Percentiles rank a stretch among this genome's conserved stretches.
phyloP scores from a whole-genome alignment of 2,797 vertebrate genomes.

The Cottoperca gobio region DNA sequence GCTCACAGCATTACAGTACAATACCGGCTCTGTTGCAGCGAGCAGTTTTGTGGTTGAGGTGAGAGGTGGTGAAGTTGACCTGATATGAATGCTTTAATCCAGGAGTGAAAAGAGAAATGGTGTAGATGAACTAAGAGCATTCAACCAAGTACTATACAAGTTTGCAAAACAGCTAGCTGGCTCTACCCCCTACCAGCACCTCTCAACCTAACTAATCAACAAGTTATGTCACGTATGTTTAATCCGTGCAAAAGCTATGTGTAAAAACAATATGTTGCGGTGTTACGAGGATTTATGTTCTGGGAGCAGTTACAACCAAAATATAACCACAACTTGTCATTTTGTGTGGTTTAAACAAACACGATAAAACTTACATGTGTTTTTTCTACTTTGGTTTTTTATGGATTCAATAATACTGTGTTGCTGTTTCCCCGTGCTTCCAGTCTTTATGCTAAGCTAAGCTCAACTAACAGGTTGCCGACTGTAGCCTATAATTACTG shows the following conservation, averaged over 20 bases:
- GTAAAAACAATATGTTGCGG: too few species aligned
- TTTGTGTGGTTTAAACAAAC: not conserved
- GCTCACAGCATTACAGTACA: slow-evolving; percentile 33
- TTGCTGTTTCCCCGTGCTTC: not conserved
- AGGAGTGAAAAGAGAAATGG: not conserved
- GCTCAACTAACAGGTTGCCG: not conserved
- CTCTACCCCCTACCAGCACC: not conserved
- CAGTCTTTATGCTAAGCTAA: not conserved
- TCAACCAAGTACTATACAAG: not conserved
- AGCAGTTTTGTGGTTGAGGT: slow-evolving; percentile 54
- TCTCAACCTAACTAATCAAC: not conserved
- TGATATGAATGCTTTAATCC: not conserved
- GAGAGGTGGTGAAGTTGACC: slow-evolving; percentile 54
- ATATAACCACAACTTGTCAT: not conserved
- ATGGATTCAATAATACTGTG: not conserved
- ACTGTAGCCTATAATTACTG: not conserved
- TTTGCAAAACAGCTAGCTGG: not conserved
- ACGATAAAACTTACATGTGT: not conserved
- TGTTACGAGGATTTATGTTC: too few species aligned
- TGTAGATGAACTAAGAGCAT: not conserved
- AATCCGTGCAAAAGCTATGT: too few species aligned
- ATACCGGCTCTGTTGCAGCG: slow-evolving; percentile 45
- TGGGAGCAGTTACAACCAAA: not conserved
- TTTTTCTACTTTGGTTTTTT: not conserved
- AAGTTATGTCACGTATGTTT: too few species aligned